phyloP scores from a whole-genome alignment of 2,113 vertebrate genomes.

The Micronycteris hirsuta region DNA sequence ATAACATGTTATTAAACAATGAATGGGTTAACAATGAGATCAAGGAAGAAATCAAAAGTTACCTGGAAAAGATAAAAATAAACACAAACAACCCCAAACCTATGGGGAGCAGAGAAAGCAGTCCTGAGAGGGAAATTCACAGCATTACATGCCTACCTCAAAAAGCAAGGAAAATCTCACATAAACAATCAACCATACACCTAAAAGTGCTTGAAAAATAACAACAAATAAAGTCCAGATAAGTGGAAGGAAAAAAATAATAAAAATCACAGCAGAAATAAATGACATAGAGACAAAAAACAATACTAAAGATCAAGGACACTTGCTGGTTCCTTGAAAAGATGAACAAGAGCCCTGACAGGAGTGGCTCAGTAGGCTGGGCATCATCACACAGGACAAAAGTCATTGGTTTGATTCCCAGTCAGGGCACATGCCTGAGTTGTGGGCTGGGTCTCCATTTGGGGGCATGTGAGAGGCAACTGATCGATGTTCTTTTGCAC shows the following conservation, averaged over 20 bases:
- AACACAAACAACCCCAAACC: no score
- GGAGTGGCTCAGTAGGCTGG: no score
- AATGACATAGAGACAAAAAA: no score
- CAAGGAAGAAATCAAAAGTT: not conserved
- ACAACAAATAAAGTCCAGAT: not conserved
- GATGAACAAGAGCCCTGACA: no score
- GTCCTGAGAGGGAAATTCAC: not conserved
- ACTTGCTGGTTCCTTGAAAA: no score
- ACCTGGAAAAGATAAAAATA: not conserved
- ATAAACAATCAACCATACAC: not conserved
- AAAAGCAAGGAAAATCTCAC: not conserved
- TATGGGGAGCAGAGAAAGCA: not conserved
- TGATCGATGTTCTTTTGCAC: no score
- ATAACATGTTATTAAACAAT: not conserved
- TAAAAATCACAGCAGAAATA: not conserved
- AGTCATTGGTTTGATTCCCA: no score
- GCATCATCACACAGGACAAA: no score
- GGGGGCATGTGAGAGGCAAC: no score
- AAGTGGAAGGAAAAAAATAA: not conserved
- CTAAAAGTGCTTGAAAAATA: not conserved
- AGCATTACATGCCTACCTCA: not conserved
- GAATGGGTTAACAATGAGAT: not conserved
- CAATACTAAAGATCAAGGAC: no score
- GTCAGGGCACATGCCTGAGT: no score
- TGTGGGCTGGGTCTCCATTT: no score